These are phyloP conservation scores for Hyposoter dolosus DNA, from an alignment of 2,888 invertebrate species.

Conservation along the genomic window DNA sequence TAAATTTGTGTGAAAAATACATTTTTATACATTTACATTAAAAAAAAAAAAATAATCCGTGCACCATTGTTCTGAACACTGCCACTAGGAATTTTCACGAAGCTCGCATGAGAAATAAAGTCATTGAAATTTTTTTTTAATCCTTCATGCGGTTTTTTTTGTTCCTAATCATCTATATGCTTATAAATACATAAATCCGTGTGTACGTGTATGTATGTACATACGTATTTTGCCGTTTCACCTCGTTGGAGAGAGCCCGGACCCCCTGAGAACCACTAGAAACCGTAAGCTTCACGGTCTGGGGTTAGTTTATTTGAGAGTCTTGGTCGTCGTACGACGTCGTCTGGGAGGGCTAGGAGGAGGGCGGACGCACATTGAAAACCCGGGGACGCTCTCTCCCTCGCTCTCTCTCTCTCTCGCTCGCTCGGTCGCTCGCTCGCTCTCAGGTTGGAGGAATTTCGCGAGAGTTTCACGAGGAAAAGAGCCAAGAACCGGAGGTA, in stretches of 20 bases:
- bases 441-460: conserved; percentile 38
- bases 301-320: conserved; percentile 64
- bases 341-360: conserved; percentile 41
- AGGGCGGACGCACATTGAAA: conserved; percentile 53
- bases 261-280: conserved; percentile 45
- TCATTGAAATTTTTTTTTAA: not conserved
- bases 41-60: no score
- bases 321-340: conserved; percentile 50
- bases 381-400: conserved; percentile 36
- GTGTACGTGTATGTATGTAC: conserved; percentile 1
- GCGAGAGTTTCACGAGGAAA: conserved; percentile 49
- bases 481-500: conserved; percentile 56
- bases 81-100: not conserved
- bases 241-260: conserved; percentile 48
- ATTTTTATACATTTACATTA: no score
- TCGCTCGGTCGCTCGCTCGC: conserved; percentile 25
- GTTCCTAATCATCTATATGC: not conserved
- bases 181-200: not conserved
- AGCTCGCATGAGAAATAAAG: not conserved
- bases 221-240: conserved; percentile 38
- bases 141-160: not conserved
- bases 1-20: not conserved
- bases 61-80: not conserved
- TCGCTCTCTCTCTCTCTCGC: conserved; percentile 10
- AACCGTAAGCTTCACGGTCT: conserved; percentile 53